Conservation (phyloP, 1,140 invertebrate genomes). For the Augochlora pura region DNA sequence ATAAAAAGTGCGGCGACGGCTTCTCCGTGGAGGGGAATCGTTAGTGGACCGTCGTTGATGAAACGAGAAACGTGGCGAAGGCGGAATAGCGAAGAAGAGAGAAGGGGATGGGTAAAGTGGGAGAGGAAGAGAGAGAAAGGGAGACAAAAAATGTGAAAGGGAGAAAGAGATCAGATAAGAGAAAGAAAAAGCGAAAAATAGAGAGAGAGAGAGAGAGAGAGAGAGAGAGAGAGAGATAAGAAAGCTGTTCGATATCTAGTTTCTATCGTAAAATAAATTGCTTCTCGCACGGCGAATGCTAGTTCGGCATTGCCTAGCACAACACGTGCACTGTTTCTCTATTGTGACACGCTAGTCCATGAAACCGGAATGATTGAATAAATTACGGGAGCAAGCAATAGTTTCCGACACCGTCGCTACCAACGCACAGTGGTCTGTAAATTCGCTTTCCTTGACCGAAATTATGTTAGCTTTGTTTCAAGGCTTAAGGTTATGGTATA, state of each 20-base stretch:
- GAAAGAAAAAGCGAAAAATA: too few species aligned
- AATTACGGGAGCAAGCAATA: conserved; percentile 22
- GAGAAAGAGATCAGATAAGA: too few species aligned
- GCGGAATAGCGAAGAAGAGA: too few species aligned
- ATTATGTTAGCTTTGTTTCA: too few species aligned
- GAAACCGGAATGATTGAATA: conserved; percentile 9
- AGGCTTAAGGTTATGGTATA: too few species aligned
- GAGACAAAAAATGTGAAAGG: background rate
- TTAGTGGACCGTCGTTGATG: conserved; percentile 13
- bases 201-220: background rate
- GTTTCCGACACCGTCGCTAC: background rate
- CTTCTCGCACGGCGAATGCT: background rate
- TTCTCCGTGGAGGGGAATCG: background rate
- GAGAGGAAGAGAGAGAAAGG: too few species aligned
- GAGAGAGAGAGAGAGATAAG: background rate
- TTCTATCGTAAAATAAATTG: conserved; percentile 46
- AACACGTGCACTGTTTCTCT: too few species aligned
- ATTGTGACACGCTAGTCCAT: too few species aligned
- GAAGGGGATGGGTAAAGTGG: too few species aligned
- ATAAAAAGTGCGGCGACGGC: background rate
- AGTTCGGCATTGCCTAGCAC: too few species aligned
- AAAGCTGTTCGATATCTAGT: conserved; percentile 40
- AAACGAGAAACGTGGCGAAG: background rate
- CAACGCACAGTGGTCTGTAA: too few species aligned
- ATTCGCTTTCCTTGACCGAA: background rate